phyloP scores from a whole-genome alignment of 2,113 vertebrate genomes.

The Odobenus rosmarus region DNA sequence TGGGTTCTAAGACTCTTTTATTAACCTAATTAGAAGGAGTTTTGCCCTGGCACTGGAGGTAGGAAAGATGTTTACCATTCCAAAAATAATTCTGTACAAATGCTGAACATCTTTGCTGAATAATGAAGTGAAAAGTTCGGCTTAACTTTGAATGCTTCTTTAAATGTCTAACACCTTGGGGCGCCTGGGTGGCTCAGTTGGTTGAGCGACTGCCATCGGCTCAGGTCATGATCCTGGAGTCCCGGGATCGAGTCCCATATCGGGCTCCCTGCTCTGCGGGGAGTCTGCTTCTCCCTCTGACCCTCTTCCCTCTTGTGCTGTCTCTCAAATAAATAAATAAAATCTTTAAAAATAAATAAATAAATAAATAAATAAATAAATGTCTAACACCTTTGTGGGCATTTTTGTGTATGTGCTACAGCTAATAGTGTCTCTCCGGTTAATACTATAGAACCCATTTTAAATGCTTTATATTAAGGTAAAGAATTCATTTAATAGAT shows the following conservation, averaged over 20 bases:
- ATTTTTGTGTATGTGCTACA: background rate
- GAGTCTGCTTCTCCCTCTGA: too few relatives aligned
- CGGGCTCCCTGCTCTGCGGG: too few relatives aligned
- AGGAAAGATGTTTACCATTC: constrained; percentile 62
- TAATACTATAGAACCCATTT: constrained; percentile 45
- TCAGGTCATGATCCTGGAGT: too few relatives aligned
- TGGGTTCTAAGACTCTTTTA: constrained; percentile 56
- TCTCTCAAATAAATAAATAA: too few relatives aligned
- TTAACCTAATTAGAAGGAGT: constrained; percentile 58
- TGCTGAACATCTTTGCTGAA: constrained; percentile 50
- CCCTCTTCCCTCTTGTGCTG: too few relatives aligned
- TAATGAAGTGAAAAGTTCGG: constrained; percentile 57
- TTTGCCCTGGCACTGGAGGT: background rate
- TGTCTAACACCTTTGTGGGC: background rate
- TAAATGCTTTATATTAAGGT: constrained; percentile 51
- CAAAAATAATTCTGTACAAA: constrained; percentile 53
- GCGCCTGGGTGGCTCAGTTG: too few relatives aligned
- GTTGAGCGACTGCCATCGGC: too few relatives aligned
- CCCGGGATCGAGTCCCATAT: too few relatives aligned
- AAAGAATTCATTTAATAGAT: constrained; percentile 10
- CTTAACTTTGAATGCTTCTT: constrained; percentile 31
- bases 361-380: too few relatives aligned
- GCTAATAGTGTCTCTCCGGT: background rate
- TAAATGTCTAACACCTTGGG: background rate
- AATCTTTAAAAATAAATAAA: too few relatives aligned